Evolutionary conservation across 1,140 invertebrate species (phyloP).

Genomic region (Aphelenchoides besseyi): DNA sequence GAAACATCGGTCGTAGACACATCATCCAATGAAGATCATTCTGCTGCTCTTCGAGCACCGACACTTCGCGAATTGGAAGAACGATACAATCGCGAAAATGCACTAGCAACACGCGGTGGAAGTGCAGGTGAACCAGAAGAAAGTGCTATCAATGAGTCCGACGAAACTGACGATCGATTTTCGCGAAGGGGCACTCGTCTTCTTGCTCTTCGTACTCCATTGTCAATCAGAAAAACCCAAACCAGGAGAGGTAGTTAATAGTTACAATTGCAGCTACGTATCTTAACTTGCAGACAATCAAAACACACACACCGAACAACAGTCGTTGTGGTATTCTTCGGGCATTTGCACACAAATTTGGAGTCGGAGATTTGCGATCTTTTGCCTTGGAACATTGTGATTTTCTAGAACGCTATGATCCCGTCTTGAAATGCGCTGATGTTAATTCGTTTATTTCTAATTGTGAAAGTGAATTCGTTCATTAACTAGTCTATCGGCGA

Average conservation of each 20-base stretch:
- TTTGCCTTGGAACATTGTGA: background rate
- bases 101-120: constrained; percentile 1
- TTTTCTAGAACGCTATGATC: background rate
- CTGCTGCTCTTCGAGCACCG: background rate
- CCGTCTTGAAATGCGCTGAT: background rate
- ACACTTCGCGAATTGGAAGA: background rate
- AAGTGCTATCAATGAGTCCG: background rate
- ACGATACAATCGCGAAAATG: constrained; percentile 3
- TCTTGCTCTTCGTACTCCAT: background rate
- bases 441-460: background rate
- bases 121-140: constrained; percentile 1
- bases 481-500: too few species aligned
- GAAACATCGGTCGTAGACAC: background rate
- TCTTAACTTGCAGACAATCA: background rate
- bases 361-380: background rate
- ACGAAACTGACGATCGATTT: constrained; percentile 2
- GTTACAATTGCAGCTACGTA: background rate
- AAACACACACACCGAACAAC: background rate
- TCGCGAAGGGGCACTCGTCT: background rate
- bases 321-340: constrained; percentile 1
- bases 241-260: constrained; percentile 1
- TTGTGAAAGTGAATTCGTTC: background rate
- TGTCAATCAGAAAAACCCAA: background rate
- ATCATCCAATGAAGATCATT: background rate
- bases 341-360: constrained; percentile 3